These are phyloP conservation scores for Boloria selene DNA, from an alignment of 2,888 invertebrate genomes.

Conservation along the genomic window DNA sequence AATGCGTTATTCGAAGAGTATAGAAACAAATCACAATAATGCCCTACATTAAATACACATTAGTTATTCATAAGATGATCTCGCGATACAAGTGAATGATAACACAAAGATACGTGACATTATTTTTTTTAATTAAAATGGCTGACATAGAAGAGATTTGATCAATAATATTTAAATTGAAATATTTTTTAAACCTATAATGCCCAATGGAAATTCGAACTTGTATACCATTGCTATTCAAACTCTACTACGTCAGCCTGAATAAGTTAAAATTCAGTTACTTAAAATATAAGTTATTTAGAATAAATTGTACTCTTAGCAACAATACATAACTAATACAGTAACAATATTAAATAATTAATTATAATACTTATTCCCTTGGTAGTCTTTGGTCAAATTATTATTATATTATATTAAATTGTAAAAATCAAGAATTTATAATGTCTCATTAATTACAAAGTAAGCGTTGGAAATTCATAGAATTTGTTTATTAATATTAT, in stretches of 20 bases:
- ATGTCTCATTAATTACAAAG: background rate
- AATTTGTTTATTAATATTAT: background rate
- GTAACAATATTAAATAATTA: conserved; percentile 9
- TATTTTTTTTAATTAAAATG: no score
- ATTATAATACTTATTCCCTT: conserved; percentile 15
- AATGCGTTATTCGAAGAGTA: background rate
- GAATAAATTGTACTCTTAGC: conserved; percentile 7
- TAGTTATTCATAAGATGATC: background rate
- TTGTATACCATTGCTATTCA: no score
- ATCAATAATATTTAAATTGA: no score
- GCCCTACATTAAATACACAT: conserved; percentile 7
- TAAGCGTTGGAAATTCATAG: conserved; percentile 1
- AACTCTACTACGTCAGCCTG: no score
- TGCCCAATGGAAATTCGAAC: no score
- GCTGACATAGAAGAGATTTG: no score
- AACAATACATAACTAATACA: background rate
- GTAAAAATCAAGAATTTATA: conserved; percentile 6
- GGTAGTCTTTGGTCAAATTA: conserved; percentile 19
- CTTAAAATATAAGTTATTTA: background rate
- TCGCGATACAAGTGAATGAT: background rate
- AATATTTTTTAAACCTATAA: no score
- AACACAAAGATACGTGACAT: no score
- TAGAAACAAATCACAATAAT: conserved; percentile 12
- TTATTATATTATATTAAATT: background rate
- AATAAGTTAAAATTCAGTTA: background rate